Evolutionary conservation across 2,888 invertebrate species (phyloP).

Genomic region (Drosophila suboccidentalis): DNA sequence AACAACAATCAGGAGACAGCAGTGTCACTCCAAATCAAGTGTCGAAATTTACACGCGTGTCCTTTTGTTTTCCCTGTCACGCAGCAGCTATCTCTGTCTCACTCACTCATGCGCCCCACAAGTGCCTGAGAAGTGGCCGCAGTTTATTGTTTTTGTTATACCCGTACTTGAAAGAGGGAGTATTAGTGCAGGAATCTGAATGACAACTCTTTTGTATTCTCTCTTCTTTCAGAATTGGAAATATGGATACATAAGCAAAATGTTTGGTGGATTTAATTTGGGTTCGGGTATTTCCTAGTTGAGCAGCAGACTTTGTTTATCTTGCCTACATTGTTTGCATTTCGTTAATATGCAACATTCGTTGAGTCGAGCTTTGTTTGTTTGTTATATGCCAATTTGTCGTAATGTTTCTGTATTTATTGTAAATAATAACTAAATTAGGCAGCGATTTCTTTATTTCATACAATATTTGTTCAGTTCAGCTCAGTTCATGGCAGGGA

Average conservation of each 20-base stretch:
- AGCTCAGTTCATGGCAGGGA: conserved; percentile 1
- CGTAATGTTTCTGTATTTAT: conserved; percentile 64
- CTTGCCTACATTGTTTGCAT: conserved; percentile 37
- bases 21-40: conserved; percentile 57
- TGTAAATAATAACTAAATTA: conserved; percentile 77
- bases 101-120: conserved; percentile 17
- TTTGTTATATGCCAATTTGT: conserved; percentile 73
- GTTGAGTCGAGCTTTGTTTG: conserved; percentile 55
- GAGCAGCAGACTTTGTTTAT: conserved; percentile 1
- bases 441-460: conserved; percentile 55
- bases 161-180: conserved; percentile 5
- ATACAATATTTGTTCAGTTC: conserved; percentile 15
- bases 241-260: background rate
- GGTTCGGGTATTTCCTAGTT: conserved; percentile 31
- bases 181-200: background rate
- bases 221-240: background rate
- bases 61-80: conserved; percentile 56
- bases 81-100: conserved; percentile 21
- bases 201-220: background rate
- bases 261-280: background rate
- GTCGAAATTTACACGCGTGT: conserved; percentile 71
- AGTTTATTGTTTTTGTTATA: conserved; percentile 25
- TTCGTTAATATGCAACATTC: conserved; percentile 48
- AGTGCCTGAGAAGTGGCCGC: conserved; percentile 29
- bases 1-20: conserved; percentile 23